A percentile compares a stretch with the other conserved stretches of the same genome.
These are phyloP conservation scores for Metallyticus violacea DNA, from an alignment of 2,888 invertebrate genomes.

Conservation along the genomic window DNA sequence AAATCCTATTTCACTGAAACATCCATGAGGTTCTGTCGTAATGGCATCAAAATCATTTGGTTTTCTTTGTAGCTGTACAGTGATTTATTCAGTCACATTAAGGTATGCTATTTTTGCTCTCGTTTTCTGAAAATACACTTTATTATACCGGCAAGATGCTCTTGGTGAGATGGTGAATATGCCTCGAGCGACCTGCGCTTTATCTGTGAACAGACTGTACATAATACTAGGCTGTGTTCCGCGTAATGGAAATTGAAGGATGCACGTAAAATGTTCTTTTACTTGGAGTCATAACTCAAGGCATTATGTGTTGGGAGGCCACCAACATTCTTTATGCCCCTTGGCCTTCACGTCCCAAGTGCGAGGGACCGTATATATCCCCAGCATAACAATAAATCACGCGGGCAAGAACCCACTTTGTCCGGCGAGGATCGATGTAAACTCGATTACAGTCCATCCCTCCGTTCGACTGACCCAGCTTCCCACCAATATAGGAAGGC, in stretches of 20 bases:
- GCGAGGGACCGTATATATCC: neutral
- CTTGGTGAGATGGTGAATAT: neutral
- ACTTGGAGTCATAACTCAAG: neutral
- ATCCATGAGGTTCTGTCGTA: too few species aligned
- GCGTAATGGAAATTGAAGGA: neutral
- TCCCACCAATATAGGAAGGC: neutral
- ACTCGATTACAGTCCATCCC: neutral
- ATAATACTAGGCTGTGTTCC: neutral
- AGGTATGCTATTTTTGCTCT: too few species aligned
- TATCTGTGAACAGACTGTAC: neutral
- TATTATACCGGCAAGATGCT: neutral
- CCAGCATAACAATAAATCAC: neutral
- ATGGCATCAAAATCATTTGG: too few species aligned
- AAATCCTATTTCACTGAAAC: too few species aligned
- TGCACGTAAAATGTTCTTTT: neutral
- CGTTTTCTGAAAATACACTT: too few species aligned
- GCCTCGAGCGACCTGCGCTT: neutral
- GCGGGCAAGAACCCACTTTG: neutral
- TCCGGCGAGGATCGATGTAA: neutral
- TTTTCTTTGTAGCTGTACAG: too few species aligned
- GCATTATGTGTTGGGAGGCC: neutral
- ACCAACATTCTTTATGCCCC: neutral
- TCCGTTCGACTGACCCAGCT: neutral
- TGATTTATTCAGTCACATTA: too few species aligned
- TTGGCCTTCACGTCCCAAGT: neutral